Percentiles rank a stretch among this genome's conserved stretches.
Conservation (phyloP, 2,888 invertebrate genomes). For the Drosophila vallismaia region DNA sequence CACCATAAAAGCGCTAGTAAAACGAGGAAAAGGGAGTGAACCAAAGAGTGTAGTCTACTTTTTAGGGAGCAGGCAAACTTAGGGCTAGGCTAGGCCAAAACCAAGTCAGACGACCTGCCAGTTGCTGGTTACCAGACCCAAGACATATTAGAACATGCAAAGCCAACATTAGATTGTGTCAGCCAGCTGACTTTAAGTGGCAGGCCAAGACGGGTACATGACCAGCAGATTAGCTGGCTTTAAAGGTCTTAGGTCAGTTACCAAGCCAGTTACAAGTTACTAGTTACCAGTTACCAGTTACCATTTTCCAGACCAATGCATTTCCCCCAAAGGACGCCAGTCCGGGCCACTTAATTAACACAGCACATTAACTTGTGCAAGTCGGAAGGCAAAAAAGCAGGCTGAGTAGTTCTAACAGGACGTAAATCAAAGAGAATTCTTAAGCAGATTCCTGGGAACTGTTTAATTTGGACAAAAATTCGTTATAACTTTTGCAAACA, state of each 20-base stretch:
- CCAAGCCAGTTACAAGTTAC: conserved; percentile 12
- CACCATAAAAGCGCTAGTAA: conserved; percentile 4
- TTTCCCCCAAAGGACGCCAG: conserved; percentile 17
- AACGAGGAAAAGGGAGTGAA: conserved; percentile 17
- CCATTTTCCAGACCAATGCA: conserved; percentile 12
- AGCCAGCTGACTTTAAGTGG: conserved; percentile 40
- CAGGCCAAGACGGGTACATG: conserved; percentile 31
- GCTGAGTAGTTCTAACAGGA: conserved; percentile 1
- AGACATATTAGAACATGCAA: conserved; percentile 36
- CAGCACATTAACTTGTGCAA: conserved; percentile 15
- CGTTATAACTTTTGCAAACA: neutral
- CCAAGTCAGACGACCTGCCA: neutral
- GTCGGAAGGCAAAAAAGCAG: neutral
- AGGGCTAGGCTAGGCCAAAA: conserved; percentile 8
- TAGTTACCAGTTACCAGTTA: no score
- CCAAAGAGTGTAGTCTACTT: conserved; percentile 6
- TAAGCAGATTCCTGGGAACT: neutral
- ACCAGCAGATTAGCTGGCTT: conserved; percentile 30
- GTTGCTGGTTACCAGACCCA: conserved; percentile 18
- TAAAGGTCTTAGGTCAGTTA: conserved; percentile 32
- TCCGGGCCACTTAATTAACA: conserved; percentile 23
- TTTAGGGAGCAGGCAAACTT: conserved; percentile 4
- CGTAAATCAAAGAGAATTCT: conserved; percentile 16
- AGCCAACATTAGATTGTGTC: conserved; percentile 45
- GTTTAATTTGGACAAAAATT: neutral